Percentiles rank a stretch among this genome's conserved stretches.
phyloP scores from a whole-genome alignment of 2,888 invertebrate species.

The Acleris laterana region DNA sequence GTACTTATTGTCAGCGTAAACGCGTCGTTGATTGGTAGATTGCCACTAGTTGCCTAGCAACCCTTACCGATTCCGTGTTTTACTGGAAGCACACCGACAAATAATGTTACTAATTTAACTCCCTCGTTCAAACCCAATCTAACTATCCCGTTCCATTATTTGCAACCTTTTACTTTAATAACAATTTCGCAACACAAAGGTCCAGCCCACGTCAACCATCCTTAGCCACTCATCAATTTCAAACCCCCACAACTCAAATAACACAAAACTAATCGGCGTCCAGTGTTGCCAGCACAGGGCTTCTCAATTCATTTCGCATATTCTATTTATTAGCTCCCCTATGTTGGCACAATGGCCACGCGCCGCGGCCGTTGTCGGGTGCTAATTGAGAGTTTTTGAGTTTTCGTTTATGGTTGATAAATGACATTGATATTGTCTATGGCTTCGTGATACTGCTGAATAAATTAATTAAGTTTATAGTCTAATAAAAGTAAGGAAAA shows the following conservation, averaged over 20 bases:
- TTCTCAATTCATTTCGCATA: slow-evolving; percentile 69
- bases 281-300: slow-evolving; percentile 48
- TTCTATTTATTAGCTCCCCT: slow-evolving; percentile 50
- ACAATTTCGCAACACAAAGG: neutral
- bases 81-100: no score
- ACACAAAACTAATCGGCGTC: slow-evolving; percentile 36
- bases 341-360: slow-evolving; percentile 55
- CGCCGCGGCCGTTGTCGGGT: slow-evolving; percentile 51
- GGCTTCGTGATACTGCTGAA: slow-evolving; percentile 21
- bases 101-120: no score
- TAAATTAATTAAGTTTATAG: neutral
- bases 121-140: no score
- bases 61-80: no score
- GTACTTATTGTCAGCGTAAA: no score
- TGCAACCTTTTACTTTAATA: neutral
- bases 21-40: no score
- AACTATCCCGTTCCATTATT: neutral
- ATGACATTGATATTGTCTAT: slow-evolving; percentile 35
- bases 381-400: slow-evolving; percentile 36
- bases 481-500: no score
- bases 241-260: slow-evolving; percentile 22
- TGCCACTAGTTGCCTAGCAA: no score
- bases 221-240: slow-evolving; percentile 14
- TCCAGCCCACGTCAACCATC: neutral
- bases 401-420: slow-evolving; percentile 34